Evolutionary conservation across 2,888 invertebrate species (phyloP).

Genomic region (Liopterus haemorrhoidalis): DNA sequence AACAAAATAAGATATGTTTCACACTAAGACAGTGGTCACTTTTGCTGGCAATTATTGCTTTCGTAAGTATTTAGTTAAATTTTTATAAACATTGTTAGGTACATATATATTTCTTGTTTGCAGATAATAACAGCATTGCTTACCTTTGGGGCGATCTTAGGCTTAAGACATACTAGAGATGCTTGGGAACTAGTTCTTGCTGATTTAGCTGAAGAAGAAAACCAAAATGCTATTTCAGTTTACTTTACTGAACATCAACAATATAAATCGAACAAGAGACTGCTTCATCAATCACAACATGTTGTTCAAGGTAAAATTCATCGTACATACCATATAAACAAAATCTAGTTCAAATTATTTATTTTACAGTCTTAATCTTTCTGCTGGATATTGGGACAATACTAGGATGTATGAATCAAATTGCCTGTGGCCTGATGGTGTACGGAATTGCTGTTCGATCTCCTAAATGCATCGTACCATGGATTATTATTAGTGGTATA

Average conservation of each 20-base stretch:
- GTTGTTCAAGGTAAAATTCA: conserved; percentile 15
- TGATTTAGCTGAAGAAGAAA: conserved; percentile 37
- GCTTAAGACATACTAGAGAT: conserved; percentile 37
- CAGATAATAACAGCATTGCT: conserved; percentile 37
- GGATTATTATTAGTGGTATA: conserved; percentile 34
- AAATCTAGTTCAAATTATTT: not conserved
- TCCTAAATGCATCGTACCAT: conserved; percentile 35
- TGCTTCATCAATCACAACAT: conserved; percentile 15
- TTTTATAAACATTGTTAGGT: conserved; percentile 8
- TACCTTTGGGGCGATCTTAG: conserved; percentile 37
- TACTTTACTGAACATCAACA: conserved; percentile 18
- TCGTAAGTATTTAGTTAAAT: conserved; percentile 33
- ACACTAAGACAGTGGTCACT: conserved; percentile 36
- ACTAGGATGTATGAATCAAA: conserved; percentile 35
- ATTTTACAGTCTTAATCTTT: conserved; percentile 34
- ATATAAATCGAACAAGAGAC: conserved; percentile 11
- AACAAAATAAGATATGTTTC: conserved; percentile 30
- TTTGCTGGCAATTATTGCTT: conserved; percentile 34
- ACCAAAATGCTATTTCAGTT: conserved; percentile 22
- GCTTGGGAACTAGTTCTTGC: conserved; percentile 36
- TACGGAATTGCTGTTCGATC: conserved; percentile 35
- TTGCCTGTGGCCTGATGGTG: conserved; percentile 33
- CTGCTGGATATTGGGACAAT: conserved; percentile 35
- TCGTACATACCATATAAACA: not conserved
- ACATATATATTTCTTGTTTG: not conserved